Evolutionary conservation across 2,797 vertebrate genomes (phyloP), one percentile per base, ranked within the genome.

Genomic region (Chromis chromis): DNA sequence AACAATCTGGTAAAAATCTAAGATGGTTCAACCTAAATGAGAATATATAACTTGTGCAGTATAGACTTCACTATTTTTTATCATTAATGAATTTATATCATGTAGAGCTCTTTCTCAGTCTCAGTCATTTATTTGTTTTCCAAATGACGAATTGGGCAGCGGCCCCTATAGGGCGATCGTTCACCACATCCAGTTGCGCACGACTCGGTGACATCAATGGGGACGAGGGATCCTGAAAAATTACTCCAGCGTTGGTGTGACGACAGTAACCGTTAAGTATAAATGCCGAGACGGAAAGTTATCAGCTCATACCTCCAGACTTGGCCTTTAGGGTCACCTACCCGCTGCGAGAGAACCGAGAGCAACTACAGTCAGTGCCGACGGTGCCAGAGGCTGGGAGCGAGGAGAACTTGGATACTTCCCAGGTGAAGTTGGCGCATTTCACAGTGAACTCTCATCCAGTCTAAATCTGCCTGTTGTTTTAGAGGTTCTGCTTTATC

Each of bases 201-300:
- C 89, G 91, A 92, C 85, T 88, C 63, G 56, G 78, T 94, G 93
- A 94, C 93, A 93, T 95, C 94, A 94, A 65, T 79, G 74, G 76
- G 73, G 82, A 82, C 86, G 84, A 91, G 78, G 77, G 86, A 84
- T 90, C 81, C 90, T 78, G 78, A 86, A 84, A 91, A 90, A 89
- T 90, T 65, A 89, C 85, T 86, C 84, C 74, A 50, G 82, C 89
- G 87, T 79, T 64, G 80, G 85, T 70, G 86, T 94, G 93, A 94
- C 94, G 94, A 84, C 91, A 92, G 89, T 77, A 86, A 74, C 22
- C 74, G 24, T 59, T 64, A 22, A 14, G 89, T 94, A 94, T 95
- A 96, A 94, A 95, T 75, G 69, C 81, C 28, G 79, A 67, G 78
- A 71, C 50, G 22, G 70, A 65, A 87, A 74, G 88, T 85, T 88